phyloP scores from a whole-genome alignment of 2,888 invertebrate genomes.

The Melieria picta region DNA sequence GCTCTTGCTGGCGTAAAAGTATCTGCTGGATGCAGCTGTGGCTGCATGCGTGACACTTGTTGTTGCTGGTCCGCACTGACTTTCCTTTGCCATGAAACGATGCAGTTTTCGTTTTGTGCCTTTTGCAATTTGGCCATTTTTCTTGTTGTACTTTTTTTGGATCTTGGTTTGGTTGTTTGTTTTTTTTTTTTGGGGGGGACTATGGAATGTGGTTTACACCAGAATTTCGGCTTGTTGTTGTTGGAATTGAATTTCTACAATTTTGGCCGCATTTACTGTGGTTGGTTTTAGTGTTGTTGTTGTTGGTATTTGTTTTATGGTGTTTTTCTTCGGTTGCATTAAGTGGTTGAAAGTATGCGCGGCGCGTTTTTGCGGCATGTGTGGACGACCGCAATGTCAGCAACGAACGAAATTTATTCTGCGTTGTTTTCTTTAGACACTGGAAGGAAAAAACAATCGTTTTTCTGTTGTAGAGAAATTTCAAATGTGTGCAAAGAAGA shows the following conservation, averaged over 20 bases:
- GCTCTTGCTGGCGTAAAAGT: no score
- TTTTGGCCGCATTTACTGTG: neutral
- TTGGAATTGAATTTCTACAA: slow-evolving; percentile 8
- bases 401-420: neutral
- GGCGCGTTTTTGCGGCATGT: neutral
- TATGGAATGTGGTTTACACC: slow-evolving; percentile 37
- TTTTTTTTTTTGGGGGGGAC: neutral
- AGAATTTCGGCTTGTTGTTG: slow-evolving; percentile 14
- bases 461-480: no score
- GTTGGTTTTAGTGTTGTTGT: neutral
- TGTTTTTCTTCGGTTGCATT: neutral
- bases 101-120: neutral
- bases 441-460: no score
- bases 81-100: no score
- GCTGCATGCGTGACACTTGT: no score
- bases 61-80: no score
- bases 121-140: neutral
- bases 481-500: no score
- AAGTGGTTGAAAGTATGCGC: no score
- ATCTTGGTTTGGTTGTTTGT: slow-evolving; percentile 2
- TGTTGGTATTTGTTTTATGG: neutral
- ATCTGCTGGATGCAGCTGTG: no score
- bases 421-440: neutral
- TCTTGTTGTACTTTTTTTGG: neutral
- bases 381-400: neutral